phyloP scores from a whole-genome alignment of 2,797 vertebrate genomes.

The Rhadinocentrus ornatus region DNA sequence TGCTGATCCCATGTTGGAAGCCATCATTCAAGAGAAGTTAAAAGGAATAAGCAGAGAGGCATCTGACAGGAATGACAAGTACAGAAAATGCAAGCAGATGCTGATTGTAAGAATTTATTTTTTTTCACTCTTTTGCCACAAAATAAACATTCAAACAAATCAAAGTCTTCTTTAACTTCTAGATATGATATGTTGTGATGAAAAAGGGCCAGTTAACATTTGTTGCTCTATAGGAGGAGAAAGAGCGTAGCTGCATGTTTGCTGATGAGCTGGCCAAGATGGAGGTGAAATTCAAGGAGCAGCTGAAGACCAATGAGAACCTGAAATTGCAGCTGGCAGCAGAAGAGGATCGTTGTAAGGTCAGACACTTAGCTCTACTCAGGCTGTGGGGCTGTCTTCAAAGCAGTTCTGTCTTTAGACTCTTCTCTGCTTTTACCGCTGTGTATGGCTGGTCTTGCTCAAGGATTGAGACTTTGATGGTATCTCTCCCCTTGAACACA shows the following conservation, averaged over 20 bases:
- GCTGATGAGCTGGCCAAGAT: conserved; percentile 93
- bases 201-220: conserved; percentile 3
- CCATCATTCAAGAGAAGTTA: conserved; percentile 90
- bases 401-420: conserved; percentile 43
- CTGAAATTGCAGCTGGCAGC: conserved; percentile 90
- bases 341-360: conserved; percentile 92
- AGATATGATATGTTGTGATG: neutral
- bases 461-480: conserved; percentile 68
- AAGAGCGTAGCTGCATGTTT: conserved; percentile 90
- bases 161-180: neutral
- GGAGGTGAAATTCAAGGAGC: conserved; percentile 95
- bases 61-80: conserved; percentile 92
- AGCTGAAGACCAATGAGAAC: conserved; percentile 90
- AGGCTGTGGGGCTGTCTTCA: conserved; percentile 27
- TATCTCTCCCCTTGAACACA: conserved; percentile 64
- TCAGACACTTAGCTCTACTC: conserved; percentile 59
- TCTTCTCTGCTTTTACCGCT: conserved; percentile 44
- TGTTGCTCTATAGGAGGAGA: conserved; percentile 88
- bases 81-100: conserved; percentile 95
- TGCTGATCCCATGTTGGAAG: conserved; percentile 88
- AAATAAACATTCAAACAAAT: conserved; percentile 1
- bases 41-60: conserved; percentile 92
- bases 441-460: conserved; percentile 71
- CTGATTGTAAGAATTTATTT: conserved; percentile 84
- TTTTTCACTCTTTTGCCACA: neutral